Percentiles rank a stretch among this genome's conserved stretches.
These are phyloP conservation scores for Stomorhina lunata DNA, from an alignment of 2,888 invertebrate genomes.

Conservation along the genomic window DNA sequence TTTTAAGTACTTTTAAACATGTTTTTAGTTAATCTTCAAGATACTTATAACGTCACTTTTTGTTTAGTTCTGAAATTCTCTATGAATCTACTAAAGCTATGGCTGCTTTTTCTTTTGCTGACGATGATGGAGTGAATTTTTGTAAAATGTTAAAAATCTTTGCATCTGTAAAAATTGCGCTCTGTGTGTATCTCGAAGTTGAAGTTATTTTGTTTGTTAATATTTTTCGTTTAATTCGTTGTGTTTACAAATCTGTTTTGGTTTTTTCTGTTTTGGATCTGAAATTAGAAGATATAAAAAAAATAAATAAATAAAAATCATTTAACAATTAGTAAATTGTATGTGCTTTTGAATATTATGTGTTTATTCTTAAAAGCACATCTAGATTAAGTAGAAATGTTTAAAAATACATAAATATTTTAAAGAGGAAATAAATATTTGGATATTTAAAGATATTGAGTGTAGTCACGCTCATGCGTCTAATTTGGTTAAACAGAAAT, in stretches of 20 bases:
- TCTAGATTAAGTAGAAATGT: conserved; percentile 33
- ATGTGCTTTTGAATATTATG: not conserved
- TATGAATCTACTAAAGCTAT: not conserved
- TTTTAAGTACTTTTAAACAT: conserved; percentile 59
- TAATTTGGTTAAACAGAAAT: no score
- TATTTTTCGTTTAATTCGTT: conserved; percentile 61
- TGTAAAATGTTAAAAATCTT: conserved; percentile 15
- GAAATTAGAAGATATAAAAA: conserved; percentile 17
- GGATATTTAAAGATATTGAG: not conserved
- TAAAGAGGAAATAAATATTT: conserved; percentile 39
- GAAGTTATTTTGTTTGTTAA: conserved; percentile 48
- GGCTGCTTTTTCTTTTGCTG: conserved; percentile 16
- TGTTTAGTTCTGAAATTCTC: conserved; percentile 23
- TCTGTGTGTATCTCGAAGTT: conserved; percentile 26
- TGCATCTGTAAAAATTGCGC: conserved; percentile 24
- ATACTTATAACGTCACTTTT: conserved; percentile 57
- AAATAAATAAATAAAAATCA: conserved; percentile 25
- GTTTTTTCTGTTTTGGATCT: conserved; percentile 38
- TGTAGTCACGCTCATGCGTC: not conserved
- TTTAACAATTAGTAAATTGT: conserved; percentile 46
- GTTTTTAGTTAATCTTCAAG: conserved; percentile 61
- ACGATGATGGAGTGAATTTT: conserved; percentile 33
- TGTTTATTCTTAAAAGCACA: not conserved
- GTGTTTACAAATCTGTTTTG: conserved; percentile 55
- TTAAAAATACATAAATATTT: conserved; percentile 39